Evolutionary conservation across 2,113 vertebrate genomes (phyloP).

Genomic region (Desmodus rotundus): DNA sequence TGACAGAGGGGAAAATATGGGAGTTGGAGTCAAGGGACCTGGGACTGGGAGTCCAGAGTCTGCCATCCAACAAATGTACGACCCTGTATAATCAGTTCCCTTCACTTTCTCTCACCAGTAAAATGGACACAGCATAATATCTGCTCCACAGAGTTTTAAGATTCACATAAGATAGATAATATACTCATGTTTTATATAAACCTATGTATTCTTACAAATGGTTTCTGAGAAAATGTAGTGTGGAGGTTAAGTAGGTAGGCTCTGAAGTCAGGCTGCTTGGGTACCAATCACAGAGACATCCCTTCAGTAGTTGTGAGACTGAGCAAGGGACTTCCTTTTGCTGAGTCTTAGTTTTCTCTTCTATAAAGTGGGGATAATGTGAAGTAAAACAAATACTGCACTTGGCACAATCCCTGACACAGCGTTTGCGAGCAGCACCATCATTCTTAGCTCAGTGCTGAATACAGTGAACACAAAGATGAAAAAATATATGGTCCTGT

Average conservation of each 20-base stretch:
- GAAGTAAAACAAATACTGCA: constrained; percentile 24
- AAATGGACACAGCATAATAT: neutral
- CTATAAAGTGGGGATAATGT: constrained; percentile 32
- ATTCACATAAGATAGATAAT: neutral
- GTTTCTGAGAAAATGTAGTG: constrained; percentile 1
- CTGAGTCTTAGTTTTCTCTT: constrained; percentile 24
- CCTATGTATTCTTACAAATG: neutral
- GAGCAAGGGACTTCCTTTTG: neutral
- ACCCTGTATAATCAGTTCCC: neutral
- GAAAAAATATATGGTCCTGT: neutral
- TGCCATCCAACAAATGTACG: neutral
- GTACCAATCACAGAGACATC: neutral
- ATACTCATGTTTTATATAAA: neutral
- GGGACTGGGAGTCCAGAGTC: neutral
- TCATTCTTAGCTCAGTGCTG: neutral
- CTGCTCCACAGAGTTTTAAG: constrained; percentile 18
- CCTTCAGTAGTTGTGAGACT: constrained; percentile 1
- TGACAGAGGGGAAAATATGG: neutral
- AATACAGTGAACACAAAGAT: neutral
- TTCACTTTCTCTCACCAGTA: constrained; percentile 10
- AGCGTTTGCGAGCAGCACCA: neutral
- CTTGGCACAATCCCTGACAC: neutral
- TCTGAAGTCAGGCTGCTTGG: constrained; percentile 1
- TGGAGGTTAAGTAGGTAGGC: neutral
- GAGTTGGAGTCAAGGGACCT: neutral